A percentile compares a stretch with the other conserved stretches of the same genome.
Conservation (phyloP, 2,797 vertebrate species). For the Phoxinus dragarum region DNA sequence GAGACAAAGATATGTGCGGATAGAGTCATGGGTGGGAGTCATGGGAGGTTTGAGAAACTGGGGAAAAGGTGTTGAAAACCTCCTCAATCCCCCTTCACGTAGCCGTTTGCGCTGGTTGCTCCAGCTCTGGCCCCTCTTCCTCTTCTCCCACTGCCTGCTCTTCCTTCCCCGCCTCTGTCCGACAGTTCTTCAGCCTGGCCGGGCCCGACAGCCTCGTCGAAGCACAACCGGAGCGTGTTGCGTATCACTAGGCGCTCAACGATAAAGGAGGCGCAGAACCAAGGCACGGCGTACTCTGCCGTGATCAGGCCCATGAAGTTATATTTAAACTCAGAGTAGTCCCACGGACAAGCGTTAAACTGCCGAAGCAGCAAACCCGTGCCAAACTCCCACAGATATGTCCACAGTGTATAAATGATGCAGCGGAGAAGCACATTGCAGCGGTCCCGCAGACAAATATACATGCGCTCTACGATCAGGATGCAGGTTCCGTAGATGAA, state of each 20-base stretch:
- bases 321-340: conserved; percentile 96
- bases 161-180: conserved; percentile 49
- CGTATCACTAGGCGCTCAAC: conserved; percentile 94
- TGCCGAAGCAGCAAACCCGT: conserved; percentile 93
- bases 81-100: conserved; percentile 80
- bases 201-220: conserved; percentile 84
- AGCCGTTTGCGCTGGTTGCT: conserved; percentile 84
- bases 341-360: conserved; percentile 97
- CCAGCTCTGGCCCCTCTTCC: conserved; percentile 61
- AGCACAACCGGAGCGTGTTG: conserved; percentile 92
- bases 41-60: conserved; percentile 21
- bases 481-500: conserved; percentile 99
- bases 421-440: conserved; percentile 91
- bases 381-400: conserved; percentile 97
- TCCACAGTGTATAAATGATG: conserved; percentile 97
- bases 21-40: neutral
- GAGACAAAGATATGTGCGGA: conserved; percentile 36
- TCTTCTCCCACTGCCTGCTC: conserved; percentile 57
- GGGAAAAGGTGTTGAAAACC: neutral
- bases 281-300: conserved; percentile 96
- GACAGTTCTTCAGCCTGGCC: conserved; percentile 66
- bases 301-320: conserved; percentile 99
- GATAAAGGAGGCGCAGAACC: conserved; percentile 95
- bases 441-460: conserved; percentile 85
- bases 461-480: conserved; percentile 96